Evolutionary conservation across 1,140 invertebrate species (phyloP), one percentile per base, ranked within the genome.

Genomic region (Eriosoma lanigerum): DNA sequence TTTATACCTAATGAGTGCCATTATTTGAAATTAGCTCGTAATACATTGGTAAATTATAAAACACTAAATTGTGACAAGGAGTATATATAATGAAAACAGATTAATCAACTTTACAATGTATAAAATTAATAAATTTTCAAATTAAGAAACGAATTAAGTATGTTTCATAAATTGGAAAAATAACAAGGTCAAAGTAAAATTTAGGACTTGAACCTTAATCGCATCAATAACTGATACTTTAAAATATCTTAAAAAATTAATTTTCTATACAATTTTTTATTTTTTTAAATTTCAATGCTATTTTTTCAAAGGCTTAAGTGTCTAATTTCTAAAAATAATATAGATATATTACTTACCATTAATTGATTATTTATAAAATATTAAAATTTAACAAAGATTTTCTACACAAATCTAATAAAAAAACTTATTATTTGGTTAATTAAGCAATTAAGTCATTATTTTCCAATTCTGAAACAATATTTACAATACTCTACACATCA

Each of bases 341-440:
- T 66, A 21, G 19, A 62, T n/a, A 1, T 21, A 66, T 21, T 44
- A 21, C 38, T 3, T 66, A 66, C 62, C 32, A 21, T 66, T 66
- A 5, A 9, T 66, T 44, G 10, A 21, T 4, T 66, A 66, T 44
- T 66, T 66, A 21, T 66, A 66, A 19, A 44, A 19, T n/a, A 3
- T 21, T 66, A 13, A 13, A 66, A 66, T 66, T 50, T 72, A 15
- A 72, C 19, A 9, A 29, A 19, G n/a, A 26, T 29, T 5, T 29
- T 19, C 1, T 50, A 52, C 3, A 29, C 50, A 48, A 72, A 72
- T 29, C 68, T 1, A 72, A 50, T 10, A 72, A 50, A 72, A 72
- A 72, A 72, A 72, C 68, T 72, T 50, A 52, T 72, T 10, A 72
- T 50, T 29, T 44, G 68, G 2, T 72, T 50, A 50, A 5, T 21